Evolutionary conservation across 2,113 vertebrate genomes (phyloP).

Genomic region (Tricholaema leucomelas): DNA sequence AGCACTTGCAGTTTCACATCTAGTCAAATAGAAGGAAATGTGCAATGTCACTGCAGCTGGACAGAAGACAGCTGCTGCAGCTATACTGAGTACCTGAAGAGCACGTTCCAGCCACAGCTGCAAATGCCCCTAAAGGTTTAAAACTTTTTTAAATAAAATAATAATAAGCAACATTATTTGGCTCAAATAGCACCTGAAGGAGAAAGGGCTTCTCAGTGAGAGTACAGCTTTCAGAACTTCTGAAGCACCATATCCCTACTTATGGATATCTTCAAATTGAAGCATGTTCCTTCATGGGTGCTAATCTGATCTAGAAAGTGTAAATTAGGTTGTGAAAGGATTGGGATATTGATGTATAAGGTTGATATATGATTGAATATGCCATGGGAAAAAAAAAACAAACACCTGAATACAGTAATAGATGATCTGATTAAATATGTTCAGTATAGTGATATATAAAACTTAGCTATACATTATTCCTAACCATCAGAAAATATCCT

Average conservation of each 20-base stretch:
- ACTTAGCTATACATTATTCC: conserved; percentile 7
- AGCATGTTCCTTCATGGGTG: neutral
- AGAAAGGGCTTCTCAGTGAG: neutral
- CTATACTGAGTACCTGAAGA: neutral
- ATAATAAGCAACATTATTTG: neutral
- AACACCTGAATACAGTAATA: neutral
- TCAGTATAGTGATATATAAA: conserved; percentile 17
- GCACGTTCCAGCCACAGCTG: neutral
- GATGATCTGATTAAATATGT: neutral
- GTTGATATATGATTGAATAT: too few relatives aligned
- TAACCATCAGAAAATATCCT: conserved; percentile 47
- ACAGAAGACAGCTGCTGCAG: neutral
- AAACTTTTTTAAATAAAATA: too few relatives aligned
- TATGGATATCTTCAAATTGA: neutral
- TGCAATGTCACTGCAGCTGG: neutral
- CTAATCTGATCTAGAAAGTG: neutral
- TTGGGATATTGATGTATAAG: too few relatives aligned
- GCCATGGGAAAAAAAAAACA: neutral
- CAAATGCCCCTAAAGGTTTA: neutral
- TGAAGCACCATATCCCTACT: neutral
- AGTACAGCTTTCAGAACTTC: neutral
- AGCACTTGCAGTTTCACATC: neutral
- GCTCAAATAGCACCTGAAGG: neutral
- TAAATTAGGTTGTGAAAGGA: neutral
- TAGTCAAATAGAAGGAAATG: neutral